Conservation (phyloP, 2,888 invertebrate species). For the Cylloceria caligata region DNA sequence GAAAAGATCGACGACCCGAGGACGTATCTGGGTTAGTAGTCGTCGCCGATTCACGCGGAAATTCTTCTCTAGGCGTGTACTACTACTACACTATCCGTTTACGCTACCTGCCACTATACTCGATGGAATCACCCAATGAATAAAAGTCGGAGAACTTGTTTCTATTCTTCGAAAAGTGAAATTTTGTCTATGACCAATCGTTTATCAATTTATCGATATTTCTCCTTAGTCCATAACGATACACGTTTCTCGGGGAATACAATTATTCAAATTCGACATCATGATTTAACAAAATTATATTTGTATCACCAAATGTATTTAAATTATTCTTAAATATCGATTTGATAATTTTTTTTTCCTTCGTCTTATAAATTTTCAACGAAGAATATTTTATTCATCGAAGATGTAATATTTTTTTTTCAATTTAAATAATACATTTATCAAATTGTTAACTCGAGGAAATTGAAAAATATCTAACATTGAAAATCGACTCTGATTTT, state of each 20-base stretch:
- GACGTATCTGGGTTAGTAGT: slow-evolving; percentile 84
- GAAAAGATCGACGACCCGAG: slow-evolving; percentile 83
- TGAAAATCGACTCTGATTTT: too few relatives aligned
- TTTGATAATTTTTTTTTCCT: too few relatives aligned
- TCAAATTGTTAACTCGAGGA: too few relatives aligned
- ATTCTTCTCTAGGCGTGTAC: slow-evolving; percentile 80
- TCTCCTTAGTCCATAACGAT: slow-evolving; percentile 10
- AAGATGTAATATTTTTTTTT: too few relatives aligned
- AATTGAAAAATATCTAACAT: too few relatives aligned
- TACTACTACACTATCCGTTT: slow-evolving; percentile 34
- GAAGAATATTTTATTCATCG: too few relatives aligned
- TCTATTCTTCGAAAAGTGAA: slow-evolving; percentile 78
- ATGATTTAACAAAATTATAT: background rate
- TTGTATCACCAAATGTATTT: too few relatives aligned
- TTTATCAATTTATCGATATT: slow-evolving; percentile 10
- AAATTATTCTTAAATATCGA: too few relatives aligned
- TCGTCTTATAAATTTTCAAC: too few relatives aligned
- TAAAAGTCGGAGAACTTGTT: slow-evolving; percentile 52
- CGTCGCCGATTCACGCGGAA: slow-evolving; percentile 84
- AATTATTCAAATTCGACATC: background rate
- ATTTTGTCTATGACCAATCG: slow-evolving; percentile 69
- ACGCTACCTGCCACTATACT: slow-evolving; percentile 3
- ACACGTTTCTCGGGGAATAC: slow-evolving; percentile 14
- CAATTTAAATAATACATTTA: too few relatives aligned
- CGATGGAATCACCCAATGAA: slow-evolving; percentile 10